Evolutionary conservation across 1,140 invertebrate genomes (phyloP), one percentile per base, ranked within the genome.

Genomic region (Trachymyrmex cornetzi): DNA sequence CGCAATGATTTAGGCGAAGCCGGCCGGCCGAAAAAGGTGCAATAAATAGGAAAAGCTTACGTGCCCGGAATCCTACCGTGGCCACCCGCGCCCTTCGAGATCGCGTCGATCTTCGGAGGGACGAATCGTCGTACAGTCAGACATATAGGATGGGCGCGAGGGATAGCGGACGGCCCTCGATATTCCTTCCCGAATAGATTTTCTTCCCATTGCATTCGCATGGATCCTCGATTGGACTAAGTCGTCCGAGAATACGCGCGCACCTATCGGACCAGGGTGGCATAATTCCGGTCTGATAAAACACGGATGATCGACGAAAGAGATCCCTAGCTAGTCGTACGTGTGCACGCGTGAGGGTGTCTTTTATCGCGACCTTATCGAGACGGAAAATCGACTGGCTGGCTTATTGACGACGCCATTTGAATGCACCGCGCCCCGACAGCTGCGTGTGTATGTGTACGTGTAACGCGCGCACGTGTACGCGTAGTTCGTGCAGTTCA

Each of bases 1-100:
- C 88, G 92, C 92, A 92, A 94, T 94, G 93, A 94, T 94, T 94
- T 93, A 94, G 90, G 86, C 88, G 89, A 91, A 74, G 77, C 87
- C 87, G 89, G 82, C 90, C 88, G 90, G 71, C 90, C 92, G 90
- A 91, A 91, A 91, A 93, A 92, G 90, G 89, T 90, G 92, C 90
- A 93, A 93, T 93, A 93, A 93, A 93, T 92, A 93, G 90, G 85
- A 87, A 89, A 90, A 90, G 88, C 85, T 85, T 91, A 94, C 94
- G 94, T 94, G 94, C 90, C 75, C 63, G 91, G 93, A 94, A 94
- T 94, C 90, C 86, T 71, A 63, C 16, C 63, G 22, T 30, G 53
- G 24, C 44, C 86, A 55, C 50, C 61, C 80, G 71, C 86, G 87
- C 86, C 86, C 77, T 72, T 30, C 87, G 77, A 59, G 66, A 85